These are phyloP conservation scores for Triplophysa rosa DNA, from an alignment of 2,113 vertebrate species.

Conservation along the genomic window DNA sequence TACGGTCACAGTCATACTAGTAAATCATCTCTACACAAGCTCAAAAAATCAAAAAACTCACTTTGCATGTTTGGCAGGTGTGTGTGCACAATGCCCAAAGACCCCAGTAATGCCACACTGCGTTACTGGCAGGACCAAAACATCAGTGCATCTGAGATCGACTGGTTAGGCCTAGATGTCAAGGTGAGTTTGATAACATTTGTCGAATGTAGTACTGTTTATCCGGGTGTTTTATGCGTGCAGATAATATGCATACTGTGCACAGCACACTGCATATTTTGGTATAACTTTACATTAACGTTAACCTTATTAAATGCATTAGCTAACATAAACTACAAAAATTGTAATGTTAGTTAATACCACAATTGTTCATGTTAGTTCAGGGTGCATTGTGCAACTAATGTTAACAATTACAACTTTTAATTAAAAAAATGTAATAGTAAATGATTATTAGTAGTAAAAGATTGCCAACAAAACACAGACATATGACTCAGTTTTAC, in stretches of 20 bases:
- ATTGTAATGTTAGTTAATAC: too few relatives aligned
- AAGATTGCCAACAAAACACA: too few relatives aligned
- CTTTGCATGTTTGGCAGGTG: slow-evolving; percentile 75
- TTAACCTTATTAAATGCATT: too few relatives aligned
- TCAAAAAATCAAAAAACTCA: neutral
- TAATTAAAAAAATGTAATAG: too few relatives aligned
- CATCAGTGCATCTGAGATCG: slow-evolving; percentile 82
- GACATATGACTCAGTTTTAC: too few relatives aligned
- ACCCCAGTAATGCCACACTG: slow-evolving; percentile 89
- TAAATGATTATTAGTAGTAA: too few relatives aligned
- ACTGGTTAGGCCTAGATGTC: slow-evolving; percentile 90
- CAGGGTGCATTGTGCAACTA: too few relatives aligned
- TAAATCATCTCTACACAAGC: neutral
- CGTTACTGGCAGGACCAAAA: slow-evolving; percentile 84
- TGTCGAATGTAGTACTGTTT: neutral
- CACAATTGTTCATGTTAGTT: too few relatives aligned
- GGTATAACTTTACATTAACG: too few relatives aligned
- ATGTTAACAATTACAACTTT: too few relatives aligned
- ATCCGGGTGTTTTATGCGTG: neutral
- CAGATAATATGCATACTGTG: neutral
- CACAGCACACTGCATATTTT: too few relatives aligned
- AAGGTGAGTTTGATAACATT: slow-evolving; percentile 58
- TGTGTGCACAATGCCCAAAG: slow-evolving; percentile 84
- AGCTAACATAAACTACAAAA: too few relatives aligned
- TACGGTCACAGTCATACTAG: neutral